phyloP scores from a whole-genome alignment of 1,140 invertebrate species.

The Phocides pigmalion region DNA sequence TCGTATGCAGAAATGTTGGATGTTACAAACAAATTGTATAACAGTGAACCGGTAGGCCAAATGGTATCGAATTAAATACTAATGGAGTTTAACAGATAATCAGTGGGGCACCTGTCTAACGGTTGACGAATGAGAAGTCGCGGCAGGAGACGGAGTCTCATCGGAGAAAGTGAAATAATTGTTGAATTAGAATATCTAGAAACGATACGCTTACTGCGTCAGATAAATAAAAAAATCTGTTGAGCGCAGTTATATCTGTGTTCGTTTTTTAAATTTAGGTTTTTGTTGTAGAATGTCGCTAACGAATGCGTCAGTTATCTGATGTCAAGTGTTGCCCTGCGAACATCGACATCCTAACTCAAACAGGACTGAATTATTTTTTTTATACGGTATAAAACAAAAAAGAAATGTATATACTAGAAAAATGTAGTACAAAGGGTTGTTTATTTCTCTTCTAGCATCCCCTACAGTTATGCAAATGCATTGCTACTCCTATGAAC shows the following conservation, averaged over 20 bases:
- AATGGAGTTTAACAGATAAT: constrained; percentile 77
- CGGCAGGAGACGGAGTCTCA: constrained; percentile 62
- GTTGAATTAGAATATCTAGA: constrained; percentile 49
- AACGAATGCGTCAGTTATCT: no score
- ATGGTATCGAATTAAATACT: constrained; percentile 74
- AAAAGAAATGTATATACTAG: no score
- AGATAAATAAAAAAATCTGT: neutral
- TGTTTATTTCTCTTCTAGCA: no score
- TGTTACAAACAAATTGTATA: constrained; percentile 64
- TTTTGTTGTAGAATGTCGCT: no score
- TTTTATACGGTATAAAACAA: no score
- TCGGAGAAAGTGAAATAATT: constrained; percentile 75
- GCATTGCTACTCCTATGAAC: no score
- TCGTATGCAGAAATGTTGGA: constrained; percentile 41
- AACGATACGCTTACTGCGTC: constrained; percentile 27
- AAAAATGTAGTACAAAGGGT: no score
- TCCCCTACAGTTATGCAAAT: no score
- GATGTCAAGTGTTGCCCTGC: no score
- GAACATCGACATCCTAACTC: no score
- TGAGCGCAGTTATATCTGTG: constrained; percentile 16
- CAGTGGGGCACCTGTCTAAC: constrained; percentile 69
- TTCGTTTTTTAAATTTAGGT: no score
- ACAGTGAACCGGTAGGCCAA: constrained; percentile 59
- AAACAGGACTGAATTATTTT: no score
- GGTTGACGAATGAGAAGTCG: constrained; percentile 70